Evolutionary conservation across 2,113 vertebrate species (phyloP).

Genomic region (Calyptomena viridis): DNA sequence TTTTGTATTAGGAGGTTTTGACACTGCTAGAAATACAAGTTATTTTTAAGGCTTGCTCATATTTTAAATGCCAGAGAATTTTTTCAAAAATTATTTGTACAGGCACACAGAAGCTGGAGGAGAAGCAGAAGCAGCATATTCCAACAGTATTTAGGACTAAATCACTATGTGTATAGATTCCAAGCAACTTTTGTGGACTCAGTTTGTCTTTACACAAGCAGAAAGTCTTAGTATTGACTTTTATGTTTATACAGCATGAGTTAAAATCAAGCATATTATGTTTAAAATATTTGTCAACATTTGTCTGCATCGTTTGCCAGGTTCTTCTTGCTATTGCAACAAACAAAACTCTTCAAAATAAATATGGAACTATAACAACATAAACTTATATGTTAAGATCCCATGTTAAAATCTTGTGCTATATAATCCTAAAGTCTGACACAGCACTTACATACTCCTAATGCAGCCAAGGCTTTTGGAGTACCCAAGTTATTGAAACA

Average conservation of each 20-base stretch:
- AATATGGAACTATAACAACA: background rate
- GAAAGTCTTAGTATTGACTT: background rate
- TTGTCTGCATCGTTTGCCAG: background rate
- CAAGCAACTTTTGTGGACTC: background rate
- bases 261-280: background rate
- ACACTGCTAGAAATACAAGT: background rate
- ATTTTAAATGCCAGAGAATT: background rate
- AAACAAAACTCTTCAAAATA: background rate
- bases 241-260: background rate
- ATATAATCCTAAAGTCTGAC: background rate
- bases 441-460: background rate
- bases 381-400: background rate
- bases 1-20: background rate
- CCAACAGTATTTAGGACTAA: background rate
- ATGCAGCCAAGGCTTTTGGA: background rate
- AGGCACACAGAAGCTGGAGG: background rate
- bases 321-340: background rate
- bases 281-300: background rate
- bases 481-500: background rate
- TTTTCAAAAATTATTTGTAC: background rate
- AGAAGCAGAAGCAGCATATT: background rate
- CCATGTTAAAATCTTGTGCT: background rate
- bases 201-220: background rate
- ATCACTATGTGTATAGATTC: background rate
- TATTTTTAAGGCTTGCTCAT: background rate